Evolutionary conservation across 2,113 vertebrate species (phyloP).

Genomic region (Eulemur macaco): DNA sequence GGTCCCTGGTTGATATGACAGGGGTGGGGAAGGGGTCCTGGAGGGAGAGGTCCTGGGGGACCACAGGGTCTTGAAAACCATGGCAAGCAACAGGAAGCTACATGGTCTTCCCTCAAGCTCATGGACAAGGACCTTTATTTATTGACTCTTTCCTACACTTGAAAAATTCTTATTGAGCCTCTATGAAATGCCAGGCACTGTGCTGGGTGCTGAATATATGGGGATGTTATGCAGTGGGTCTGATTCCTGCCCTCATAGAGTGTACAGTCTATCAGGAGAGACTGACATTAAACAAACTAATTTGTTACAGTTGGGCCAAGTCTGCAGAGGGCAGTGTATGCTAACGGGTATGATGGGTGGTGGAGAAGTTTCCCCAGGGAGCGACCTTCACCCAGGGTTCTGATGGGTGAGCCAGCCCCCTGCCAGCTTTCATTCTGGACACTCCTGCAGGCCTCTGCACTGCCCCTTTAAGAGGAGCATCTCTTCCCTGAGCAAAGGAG

Average conservation of each 20-base stretch:
- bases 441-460: background rate
- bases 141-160: background rate
- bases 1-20: background rate
- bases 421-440: background rate
- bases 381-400: background rate
- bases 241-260: background rate
- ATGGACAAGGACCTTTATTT: background rate
- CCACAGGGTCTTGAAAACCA: background rate
- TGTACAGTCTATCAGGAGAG: background rate
- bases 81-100: background rate
- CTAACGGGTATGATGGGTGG: background rate
- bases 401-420: background rate
- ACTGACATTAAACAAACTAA: background rate
- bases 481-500: slow-evolving; percentile 56
- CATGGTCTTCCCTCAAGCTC: background rate
- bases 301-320: background rate
- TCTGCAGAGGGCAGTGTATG: background rate
- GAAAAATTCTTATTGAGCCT: background rate
- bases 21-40: background rate
- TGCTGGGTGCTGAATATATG: background rate
- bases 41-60: background rate
- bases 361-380: background rate
- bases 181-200: background rate
- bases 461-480: slow-evolving; percentile 70
- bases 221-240: background rate